phyloP scores from a whole-genome alignment of 1,140 invertebrate species.

The Leptopilina clavipes region DNA sequence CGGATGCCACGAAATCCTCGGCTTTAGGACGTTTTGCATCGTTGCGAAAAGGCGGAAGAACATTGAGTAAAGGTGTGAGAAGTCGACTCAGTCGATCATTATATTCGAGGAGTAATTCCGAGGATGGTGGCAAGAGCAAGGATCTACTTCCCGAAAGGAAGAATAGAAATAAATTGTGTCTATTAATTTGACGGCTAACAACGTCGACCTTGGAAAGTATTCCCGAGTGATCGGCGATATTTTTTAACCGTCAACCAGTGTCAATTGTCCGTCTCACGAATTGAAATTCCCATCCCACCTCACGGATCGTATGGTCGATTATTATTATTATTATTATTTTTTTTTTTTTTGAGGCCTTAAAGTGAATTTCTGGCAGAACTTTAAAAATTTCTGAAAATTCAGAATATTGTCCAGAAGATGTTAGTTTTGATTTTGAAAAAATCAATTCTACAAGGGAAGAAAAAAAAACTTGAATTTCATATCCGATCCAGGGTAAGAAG shows the following conservation, averaged over 20 bases:
- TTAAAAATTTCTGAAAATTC: background rate
- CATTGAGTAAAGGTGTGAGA: constrained; percentile 69
- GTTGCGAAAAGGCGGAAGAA: constrained; percentile 74
- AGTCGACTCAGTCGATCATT: constrained; percentile 74
- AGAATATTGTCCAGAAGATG: background rate
- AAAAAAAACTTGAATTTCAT: background rate
- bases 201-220: constrained; percentile 71
- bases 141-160: constrained; percentile 70
- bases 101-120: constrained; percentile 74
- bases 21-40: constrained; percentile 76
- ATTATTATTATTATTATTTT: no score
- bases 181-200: constrained; percentile 73
- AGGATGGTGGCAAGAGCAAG: constrained; percentile 70
- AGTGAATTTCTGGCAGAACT: background rate
- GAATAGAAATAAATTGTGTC: constrained; percentile 70
- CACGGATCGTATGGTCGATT: constrained; percentile 33
- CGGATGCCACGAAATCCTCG: constrained; percentile 68
- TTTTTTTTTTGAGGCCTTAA: constrained; percentile 32
- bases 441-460: background rate
- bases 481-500: constrained; percentile 1
- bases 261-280: constrained; percentile 50
- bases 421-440: background rate
- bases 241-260: constrained; percentile 36
- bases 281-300: background rate
- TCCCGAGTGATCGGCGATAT: constrained; percentile 63